These are phyloP conservation scores for Crocallis elinguaria DNA, from an alignment of 2,888 invertebrate species.

Conservation along the genomic window DNA sequence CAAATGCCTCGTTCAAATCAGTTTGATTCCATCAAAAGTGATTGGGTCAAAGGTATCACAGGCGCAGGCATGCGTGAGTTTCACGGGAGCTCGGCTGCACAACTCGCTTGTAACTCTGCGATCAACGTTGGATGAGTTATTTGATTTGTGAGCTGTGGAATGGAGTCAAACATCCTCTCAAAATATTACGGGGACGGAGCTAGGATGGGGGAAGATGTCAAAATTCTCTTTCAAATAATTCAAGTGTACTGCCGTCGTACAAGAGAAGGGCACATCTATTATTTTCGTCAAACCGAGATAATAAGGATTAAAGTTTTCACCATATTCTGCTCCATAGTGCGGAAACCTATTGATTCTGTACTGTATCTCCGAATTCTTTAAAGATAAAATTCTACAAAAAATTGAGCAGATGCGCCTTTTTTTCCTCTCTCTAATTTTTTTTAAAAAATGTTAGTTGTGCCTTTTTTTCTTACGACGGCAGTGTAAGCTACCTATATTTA, in stretches of 20 bases:
- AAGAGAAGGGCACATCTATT: too few species aligned
- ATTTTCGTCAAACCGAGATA: too few species aligned
- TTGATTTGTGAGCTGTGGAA: constrained; percentile 31
- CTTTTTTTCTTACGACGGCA: too few species aligned
- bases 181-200: constrained; percentile 2
- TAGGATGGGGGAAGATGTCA: neutral
- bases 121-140: constrained; percentile 26
- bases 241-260: too few species aligned
- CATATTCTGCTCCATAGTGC: too few species aligned
- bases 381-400: too few species aligned
- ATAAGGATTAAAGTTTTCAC: too few species aligned
- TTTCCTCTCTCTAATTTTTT: neutral
- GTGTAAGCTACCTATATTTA: too few species aligned
- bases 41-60: constrained; percentile 20
- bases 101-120: constrained; percentile 19
- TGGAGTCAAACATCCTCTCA: constrained; percentile 27
- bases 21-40: constrained; percentile 15
- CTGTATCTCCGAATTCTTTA: too few species aligned
- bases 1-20: constrained; percentile 5
- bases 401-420: too few species aligned
- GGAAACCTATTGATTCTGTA: too few species aligned
- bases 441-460: neutral
- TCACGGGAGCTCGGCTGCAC: constrained; percentile 16
- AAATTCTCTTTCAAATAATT: neutral
- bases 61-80: neutral